A percentile compares a stretch with the other conserved stretches of the same genome.
Conservation (phyloP, 2,888 invertebrate genomes). For the Agriotes lineatus region DNA sequence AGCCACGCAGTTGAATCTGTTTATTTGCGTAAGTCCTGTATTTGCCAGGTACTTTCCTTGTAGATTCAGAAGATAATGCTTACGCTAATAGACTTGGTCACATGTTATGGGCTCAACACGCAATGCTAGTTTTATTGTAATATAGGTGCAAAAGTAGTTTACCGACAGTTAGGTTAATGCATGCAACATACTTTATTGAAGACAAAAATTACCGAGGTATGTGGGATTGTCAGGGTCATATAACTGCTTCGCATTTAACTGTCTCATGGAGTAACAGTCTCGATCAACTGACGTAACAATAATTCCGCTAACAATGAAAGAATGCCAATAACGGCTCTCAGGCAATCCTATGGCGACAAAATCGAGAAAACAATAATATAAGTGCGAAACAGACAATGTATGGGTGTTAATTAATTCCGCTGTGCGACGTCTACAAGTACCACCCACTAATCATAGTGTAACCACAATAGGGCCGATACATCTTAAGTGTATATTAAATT, state of each 20-base stretch:
- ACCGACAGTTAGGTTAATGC: conserved; percentile 17
- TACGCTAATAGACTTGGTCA: neutral
- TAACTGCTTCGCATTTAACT: conserved; percentile 31
- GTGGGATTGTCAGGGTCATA: conserved; percentile 36
- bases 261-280: conserved; percentile 22
- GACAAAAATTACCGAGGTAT: conserved; percentile 26
- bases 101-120: neutral
- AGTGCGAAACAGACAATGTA: neutral
- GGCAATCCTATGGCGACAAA: neutral
- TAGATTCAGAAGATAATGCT: neutral
- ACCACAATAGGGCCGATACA: no score
- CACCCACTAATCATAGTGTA: no score
- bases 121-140: neutral
- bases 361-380: conserved; percentile 6
- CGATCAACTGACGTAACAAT: conserved; percentile 29
- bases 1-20: no score
- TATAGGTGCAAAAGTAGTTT: neutral
- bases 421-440: neutral
- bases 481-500: no score
- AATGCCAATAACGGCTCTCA: conserved; percentile 20
- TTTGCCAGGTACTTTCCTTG: neutral
- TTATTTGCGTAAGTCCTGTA: neutral
- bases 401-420: neutral
- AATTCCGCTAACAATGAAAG: conserved; percentile 7
- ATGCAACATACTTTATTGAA: conserved; percentile 10